phyloP scores from a whole-genome alignment of 2,113 vertebrate species.

The Centropristis striata region DNA sequence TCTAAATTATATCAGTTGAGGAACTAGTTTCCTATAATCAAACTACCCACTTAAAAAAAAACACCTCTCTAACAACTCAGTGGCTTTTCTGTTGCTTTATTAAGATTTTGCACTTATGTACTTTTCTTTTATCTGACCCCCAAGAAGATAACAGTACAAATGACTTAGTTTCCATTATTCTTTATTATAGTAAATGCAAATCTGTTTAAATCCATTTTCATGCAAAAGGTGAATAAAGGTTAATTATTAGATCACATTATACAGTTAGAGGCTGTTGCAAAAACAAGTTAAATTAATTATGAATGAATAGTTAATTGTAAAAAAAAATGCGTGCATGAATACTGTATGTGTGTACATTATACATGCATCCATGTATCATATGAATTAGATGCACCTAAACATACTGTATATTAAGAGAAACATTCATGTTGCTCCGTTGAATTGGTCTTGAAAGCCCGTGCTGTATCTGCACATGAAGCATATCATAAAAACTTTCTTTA shows the following conservation, averaged over 20 bases:
- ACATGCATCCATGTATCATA: background rate
- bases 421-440: background rate
- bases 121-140: background rate
- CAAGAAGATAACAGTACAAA: background rate
- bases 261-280: background rate
- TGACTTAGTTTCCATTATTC: background rate
- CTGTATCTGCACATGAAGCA: conserved; percentile 11
- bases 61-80: conserved; percentile 5
- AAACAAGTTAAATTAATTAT: background rate
- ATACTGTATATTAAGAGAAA: background rate
- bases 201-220: background rate
- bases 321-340: background rate
- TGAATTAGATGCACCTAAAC: background rate
- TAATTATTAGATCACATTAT: background rate
- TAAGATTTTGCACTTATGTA: background rate
- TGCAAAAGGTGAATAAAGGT: background rate
- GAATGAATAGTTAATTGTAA: background rate
- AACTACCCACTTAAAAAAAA: background rate
- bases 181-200: background rate
- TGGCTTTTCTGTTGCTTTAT: background rate
- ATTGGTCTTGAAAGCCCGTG: background rate
- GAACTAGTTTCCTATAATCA: background rate
- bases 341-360: background rate
- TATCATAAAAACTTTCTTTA: conserved; percentile 12
- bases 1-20: background rate